Conservation (phyloP, 2,797 vertebrate genomes). For the Cryptoprocta ferox region DNA sequence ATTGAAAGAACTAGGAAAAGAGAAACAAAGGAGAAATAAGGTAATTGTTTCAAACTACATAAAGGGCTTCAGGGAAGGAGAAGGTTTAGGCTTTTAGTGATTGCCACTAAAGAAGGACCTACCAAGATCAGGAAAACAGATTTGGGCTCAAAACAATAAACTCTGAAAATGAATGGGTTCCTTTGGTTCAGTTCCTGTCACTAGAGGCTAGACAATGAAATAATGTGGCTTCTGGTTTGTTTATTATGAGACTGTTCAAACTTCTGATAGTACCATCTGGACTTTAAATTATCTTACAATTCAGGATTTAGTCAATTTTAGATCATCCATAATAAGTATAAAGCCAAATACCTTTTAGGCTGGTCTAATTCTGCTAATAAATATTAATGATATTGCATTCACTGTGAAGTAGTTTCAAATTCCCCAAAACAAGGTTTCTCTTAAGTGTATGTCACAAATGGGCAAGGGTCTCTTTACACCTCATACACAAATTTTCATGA, state of each 20-base stretch:
- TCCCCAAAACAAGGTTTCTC: neutral
- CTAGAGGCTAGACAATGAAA: neutral
- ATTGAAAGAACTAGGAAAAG: neutral
- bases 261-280: neutral
- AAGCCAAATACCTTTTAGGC: neutral
- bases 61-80: neutral
- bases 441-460: neutral
- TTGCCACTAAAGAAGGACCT: neutral
- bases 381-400: neutral
- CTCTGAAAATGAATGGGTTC: neutral
- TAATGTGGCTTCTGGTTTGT: neutral
- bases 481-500: neutral
- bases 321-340: neutral
- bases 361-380: neutral
- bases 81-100: neutral
- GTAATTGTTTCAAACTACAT: neutral
- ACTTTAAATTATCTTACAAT: neutral
- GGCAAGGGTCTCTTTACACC: neutral
- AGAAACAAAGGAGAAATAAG: neutral
- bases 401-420: neutral
- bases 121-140: neutral
- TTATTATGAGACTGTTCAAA: neutral
- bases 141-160: conserved; percentile 12
- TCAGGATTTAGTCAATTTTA: conserved; percentile 24
- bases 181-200: neutral